Percentiles rank a stretch among this genome's conserved stretches.
phyloP scores from a whole-genome alignment of 1,140 invertebrate species.

The Cataglyphis hispanica region DNA sequence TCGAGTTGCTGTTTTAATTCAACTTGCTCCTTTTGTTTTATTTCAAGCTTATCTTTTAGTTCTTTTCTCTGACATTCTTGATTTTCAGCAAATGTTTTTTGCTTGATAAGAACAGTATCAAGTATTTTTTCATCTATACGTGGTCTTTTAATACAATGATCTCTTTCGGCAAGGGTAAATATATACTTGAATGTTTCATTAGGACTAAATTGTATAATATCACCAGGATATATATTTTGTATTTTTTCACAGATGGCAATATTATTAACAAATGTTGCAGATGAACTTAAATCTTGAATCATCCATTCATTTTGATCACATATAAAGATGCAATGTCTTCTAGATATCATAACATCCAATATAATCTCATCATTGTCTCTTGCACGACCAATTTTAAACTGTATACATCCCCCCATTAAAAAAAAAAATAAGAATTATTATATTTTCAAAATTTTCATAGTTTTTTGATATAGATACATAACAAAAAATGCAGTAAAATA shows the following conservation, averaged over 20 bases:
- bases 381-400: slow-evolving; percentile 87
- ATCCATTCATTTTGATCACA: slow-evolving; percentile 80
- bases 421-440: slow-evolving; percentile 25
- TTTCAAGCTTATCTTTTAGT: slow-evolving; percentile 83
- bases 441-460: not conserved
- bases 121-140: slow-evolving; percentile 80
- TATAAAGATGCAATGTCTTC: slow-evolving; percentile 86
- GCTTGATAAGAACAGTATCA: slow-evolving; percentile 83
- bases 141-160: slow-evolving; percentile 80
- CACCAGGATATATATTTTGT: slow-evolving; percentile 82
- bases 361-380: slow-evolving; percentile 84
- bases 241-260: slow-evolving; percentile 79
- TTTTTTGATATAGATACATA: not conserved
- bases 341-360: slow-evolving; percentile 85
- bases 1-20: slow-evolving; percentile 85
- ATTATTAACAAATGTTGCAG: slow-evolving; percentile 86
- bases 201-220: slow-evolving; percentile 85
- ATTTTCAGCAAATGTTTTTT: slow-evolving; percentile 86
- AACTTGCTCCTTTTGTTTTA: slow-evolving; percentile 86
- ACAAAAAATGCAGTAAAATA: not conserved
- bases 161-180: slow-evolving; percentile 78
- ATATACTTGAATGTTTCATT: slow-evolving; percentile 84
- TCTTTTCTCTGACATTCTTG: slow-evolving; percentile 85
- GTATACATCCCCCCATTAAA: slow-evolving; percentile 35
- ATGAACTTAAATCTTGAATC: slow-evolving; percentile 85